These are phyloP conservation scores for Amiota communis DNA, from an alignment of 2,888 invertebrate genomes.

Conservation along the genomic window DNA sequence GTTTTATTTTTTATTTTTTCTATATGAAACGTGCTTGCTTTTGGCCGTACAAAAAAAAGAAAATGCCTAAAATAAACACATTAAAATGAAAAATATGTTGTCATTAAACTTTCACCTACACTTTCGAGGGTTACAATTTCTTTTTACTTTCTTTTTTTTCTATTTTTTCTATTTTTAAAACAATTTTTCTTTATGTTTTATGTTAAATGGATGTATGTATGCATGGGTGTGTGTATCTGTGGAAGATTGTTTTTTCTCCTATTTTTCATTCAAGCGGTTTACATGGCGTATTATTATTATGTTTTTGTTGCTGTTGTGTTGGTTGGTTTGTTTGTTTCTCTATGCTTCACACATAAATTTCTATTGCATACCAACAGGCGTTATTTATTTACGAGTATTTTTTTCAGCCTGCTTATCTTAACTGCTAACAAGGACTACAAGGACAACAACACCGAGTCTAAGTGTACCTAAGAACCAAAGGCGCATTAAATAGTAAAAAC, in stretches of 20 bases:
- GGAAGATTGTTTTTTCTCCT: background rate
- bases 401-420: background rate
- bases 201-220: conserved; percentile 22
- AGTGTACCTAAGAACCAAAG: too few relatives aligned
- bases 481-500: too few relatives aligned
- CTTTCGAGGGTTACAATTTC: too few relatives aligned
- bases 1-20: too few relatives aligned
- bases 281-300: too few relatives aligned
- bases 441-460: too few relatives aligned
- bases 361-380: conserved; percentile 24
- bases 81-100: too few relatives aligned
- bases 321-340: background rate
- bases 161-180: background rate
- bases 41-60: too few relatives aligned
- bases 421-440: background rate
- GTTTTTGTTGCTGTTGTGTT: too few relatives aligned
- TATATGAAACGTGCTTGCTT: too few relatives aligned
- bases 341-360: conserved; percentile 5
- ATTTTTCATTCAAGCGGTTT: background rate
- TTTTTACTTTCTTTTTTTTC: background rate
- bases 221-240: conserved; percentile 4
- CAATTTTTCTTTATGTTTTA: background rate
- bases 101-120: too few relatives aligned
- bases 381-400: background rate
- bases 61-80: too few relatives aligned